A percentile compares a stretch with the other conserved stretches of the same genome.
Conservation (phyloP, 2,888 invertebrate species). For the Acronicta psi region DNA sequence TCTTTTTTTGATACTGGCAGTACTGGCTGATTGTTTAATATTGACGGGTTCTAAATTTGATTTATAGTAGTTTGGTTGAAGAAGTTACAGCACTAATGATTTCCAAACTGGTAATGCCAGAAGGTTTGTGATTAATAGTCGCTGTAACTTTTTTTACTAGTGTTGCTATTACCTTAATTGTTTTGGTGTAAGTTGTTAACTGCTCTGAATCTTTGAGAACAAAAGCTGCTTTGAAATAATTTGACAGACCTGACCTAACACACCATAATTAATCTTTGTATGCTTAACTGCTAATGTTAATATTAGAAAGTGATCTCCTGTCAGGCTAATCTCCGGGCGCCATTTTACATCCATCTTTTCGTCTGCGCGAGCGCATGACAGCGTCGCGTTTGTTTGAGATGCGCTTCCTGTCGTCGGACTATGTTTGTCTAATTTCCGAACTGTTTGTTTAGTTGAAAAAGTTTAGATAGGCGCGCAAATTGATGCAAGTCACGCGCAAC, state of each 20-base stretch:
- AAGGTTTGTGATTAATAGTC: conserved; percentile 28
- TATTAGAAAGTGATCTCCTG: conserved; percentile 56
- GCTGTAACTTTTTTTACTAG: conserved; percentile 5
- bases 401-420: conserved; percentile 65
- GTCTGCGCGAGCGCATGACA: conserved; percentile 59
- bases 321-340: conserved; percentile 53
- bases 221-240: conserved; percentile 27
- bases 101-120: conserved; percentile 5
- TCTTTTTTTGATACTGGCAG: conserved; percentile 54
- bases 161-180: conserved; percentile 9
- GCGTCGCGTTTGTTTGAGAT: conserved; percentile 67
- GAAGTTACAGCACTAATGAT: not conserved
- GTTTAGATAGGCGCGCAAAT: conserved; percentile 71
- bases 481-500: conserved; percentile 76
- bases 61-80: conserved; percentile 44
- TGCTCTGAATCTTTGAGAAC: conserved; percentile 16
- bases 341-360: conserved; percentile 61
- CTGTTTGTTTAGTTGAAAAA: conserved; percentile 73
- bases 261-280: conserved; percentile 53
- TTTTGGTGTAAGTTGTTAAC: not conserved
- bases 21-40: conserved; percentile 61
- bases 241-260: conserved; percentile 51
- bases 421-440: conserved; percentile 80
- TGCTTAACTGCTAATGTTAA: conserved; percentile 48
- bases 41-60: conserved; percentile 53